phyloP scores from a whole-genome alignment of 2,113 vertebrate genomes.

The Morone chrysops region DNA sequence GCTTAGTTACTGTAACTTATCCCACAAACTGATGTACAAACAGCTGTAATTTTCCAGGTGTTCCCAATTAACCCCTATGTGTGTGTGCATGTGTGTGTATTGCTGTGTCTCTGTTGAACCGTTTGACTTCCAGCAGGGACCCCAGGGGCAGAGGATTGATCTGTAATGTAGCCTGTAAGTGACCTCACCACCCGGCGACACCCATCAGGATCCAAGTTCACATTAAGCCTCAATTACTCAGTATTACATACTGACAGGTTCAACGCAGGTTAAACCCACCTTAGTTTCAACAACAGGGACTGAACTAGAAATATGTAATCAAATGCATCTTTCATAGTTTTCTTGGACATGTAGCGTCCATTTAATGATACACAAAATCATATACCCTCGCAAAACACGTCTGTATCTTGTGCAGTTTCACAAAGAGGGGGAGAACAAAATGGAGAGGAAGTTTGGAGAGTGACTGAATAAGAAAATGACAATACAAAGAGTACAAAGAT shows the following conservation, averaged over 20 bases:
- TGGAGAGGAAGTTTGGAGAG: background rate
- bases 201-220: constrained; percentile 58
- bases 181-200: constrained; percentile 70
- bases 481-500: too few relatives aligned
- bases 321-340: too few relatives aligned
- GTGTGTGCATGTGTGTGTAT: constrained; percentile 8
- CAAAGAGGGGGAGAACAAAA: too few relatives aligned
- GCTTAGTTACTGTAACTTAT: constrained; percentile 4
- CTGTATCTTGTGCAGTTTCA: too few relatives aligned
- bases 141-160: constrained; percentile 75
- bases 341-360: background rate
- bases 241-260: constrained; percentile 22
- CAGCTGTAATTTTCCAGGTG: constrained; percentile 28
- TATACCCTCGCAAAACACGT: background rate
- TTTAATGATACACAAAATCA: background rate
- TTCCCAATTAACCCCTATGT: constrained; percentile 29
- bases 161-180: constrained; percentile 80
- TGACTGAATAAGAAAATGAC: too few relatives aligned
- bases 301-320: background rate
- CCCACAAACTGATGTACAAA: constrained; percentile 14
- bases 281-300: background rate
- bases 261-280: constrained; percentile 6
- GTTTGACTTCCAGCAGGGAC: constrained; percentile 66
- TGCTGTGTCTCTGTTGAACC: constrained; percentile 30
- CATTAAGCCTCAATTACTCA: constrained; percentile 40